Evolutionary conservation across 2,113 vertebrate species (phyloP), one percentile per base, ranked within the genome.

Genomic region (Canis aureus): DNA sequence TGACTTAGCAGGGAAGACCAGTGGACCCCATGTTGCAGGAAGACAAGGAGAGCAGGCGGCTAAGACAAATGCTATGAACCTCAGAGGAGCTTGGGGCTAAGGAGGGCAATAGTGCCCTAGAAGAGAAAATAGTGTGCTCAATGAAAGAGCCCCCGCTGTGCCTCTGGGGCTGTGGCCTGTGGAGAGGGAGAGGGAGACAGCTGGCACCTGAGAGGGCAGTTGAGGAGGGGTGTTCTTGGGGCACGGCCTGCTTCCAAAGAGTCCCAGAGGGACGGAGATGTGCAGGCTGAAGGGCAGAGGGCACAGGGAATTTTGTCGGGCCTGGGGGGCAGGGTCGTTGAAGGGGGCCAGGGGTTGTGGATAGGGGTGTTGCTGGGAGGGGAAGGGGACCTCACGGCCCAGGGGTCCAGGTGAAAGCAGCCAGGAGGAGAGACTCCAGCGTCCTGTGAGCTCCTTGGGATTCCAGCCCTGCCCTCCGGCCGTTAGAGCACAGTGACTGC

Each of bases 401-500:
- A 43, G 43, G 55, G 38, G 25, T 2, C 2, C 2, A 25, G n/a
- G 16, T 11, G 38, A 4, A 43, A n/a, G 43, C 1, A 6, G 60
- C 29, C n/a, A 11, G 62, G 53, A n/a, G 13, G 22, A 6, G 23
- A 3, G 43, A 35, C 29, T 35, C 15, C 49, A 11, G 64, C 16
- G 55, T 27, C 22, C 5, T 29, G 43, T 4, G 10, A 1, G 11
- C 13, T 43, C 43, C 66, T n/a, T 25, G 1, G 1, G 27, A 35
- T 0, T 10, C 38, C 1, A 20, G 78, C n/a, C 0, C 9, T 3
- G 27, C 9, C 19, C 17, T 22, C 64, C 53, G 1, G 0, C 0
- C 0, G 2, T 11, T 1, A 43, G 55, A 8, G 11, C 29, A 2
- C 2, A 27, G 25, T 20, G 3, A 3, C 59, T 20, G 12, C 10